Evolutionary conservation across 2,797 vertebrate genomes (phyloP).

Genomic region (Falco berigora): DNA sequence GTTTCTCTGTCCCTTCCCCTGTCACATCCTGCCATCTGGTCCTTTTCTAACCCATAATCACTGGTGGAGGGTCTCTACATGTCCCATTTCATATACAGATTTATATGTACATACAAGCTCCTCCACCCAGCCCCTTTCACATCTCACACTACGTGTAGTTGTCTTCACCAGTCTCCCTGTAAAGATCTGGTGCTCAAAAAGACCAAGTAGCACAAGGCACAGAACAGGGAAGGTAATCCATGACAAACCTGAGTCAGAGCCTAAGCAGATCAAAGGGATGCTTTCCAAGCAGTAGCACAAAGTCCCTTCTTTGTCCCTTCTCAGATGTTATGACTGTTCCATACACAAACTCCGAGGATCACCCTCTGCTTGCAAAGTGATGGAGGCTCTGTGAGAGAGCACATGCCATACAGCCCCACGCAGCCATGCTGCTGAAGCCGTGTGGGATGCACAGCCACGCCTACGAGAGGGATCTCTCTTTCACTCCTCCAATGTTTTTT

Average conservation of each 20-base stretch:
- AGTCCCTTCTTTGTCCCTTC: neutral
- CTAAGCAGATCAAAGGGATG: neutral
- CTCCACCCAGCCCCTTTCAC: neutral
- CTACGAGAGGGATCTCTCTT: neutral
- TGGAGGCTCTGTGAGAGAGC: neutral
- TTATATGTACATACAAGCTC: no score
- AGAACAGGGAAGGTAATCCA: neutral
- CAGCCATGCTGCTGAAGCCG: fast-evolving
- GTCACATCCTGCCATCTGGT: neutral
- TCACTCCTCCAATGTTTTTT: neutral
- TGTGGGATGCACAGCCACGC: fast-evolving
- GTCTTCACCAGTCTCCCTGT: neutral
- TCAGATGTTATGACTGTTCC: neutral
- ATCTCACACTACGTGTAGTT: fast-evolving
- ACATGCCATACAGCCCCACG: fast-evolving
- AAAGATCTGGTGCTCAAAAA: neutral
- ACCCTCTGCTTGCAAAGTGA: neutral
- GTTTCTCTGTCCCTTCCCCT: neutral
- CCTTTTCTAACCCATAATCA: neutral
- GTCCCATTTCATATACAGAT: neutral
- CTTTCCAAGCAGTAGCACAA: neutral
- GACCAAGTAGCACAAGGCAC: neutral
- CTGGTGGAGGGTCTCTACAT: neutral
- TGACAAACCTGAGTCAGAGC: neutral
- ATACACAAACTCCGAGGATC: neutral